Base-by-base conservation (phyloP, 1,140 invertebrate species). In the Sarcophaga bullata region DNA sequence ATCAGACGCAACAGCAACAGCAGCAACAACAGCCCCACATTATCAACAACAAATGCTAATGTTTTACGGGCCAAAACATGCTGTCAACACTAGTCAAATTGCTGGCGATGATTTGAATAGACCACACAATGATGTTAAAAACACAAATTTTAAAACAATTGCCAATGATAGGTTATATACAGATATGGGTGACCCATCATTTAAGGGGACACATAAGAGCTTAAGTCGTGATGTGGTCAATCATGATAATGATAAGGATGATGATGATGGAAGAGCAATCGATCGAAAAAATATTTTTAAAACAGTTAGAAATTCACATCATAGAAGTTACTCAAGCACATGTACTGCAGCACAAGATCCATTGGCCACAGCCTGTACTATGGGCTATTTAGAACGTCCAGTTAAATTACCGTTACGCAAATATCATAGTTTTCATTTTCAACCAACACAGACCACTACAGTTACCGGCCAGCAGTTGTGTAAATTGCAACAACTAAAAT, bases 371-470 rank as follows among this genome's bases (percentile, higher is more conserved):
- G n/a, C 37, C 50, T 37, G 13, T 52, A 58, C 54, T 80, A 1
- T n/a, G 19, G 82, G 82, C 37, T 62, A 49, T 19, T 50, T 93
- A 82, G 92, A 46, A 62, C 86, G 85, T 3, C 87, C 89, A 50
- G 85, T 90, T 68, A 87, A 93, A 87, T 91, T 93, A 84, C 93
- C 93, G 0, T 85, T 94, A 46, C 93, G 93, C 86, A 94, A 94
- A 88, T 93, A 93, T 88, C 93, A 94, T 88, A 94, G 93, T 86
- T 94, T 94, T 85, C 93, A 94, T 85, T 94, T 94, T 83, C 93
- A 94, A 90, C 93, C 92, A 47, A 92, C 86, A 90, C 86, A 90
- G 81, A 90, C 87, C n/a, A 86, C 87, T 46, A 90, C 87, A 17
- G 86, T 87, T 46, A 86, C 86, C 17, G 82, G 82, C 78, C 85